Percentiles rank a stretch among this genome's conserved stretches.
Evolutionary conservation across 2,888 invertebrate species (phyloP).

Genomic region (Noctua janthe): DNA sequence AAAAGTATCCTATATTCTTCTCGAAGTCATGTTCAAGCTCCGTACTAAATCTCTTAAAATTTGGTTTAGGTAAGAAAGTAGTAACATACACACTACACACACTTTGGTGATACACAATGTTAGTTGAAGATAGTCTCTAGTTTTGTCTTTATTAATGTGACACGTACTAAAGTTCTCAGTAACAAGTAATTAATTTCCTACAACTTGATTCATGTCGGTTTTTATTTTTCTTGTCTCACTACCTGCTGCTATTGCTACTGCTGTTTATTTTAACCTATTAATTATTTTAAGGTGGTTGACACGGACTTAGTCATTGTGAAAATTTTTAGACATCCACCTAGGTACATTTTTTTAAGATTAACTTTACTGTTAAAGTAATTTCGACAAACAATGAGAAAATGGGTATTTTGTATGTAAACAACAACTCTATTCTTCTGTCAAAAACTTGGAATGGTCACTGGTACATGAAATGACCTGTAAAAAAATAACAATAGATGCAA

Average conservation of each 20-base stretch:
- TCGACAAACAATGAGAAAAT: conserved; percentile 19
- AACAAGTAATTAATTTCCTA: neutral
- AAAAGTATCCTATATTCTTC: neutral
- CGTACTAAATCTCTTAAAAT: neutral
- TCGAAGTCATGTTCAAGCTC: neutral
- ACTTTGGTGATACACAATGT: neutral
- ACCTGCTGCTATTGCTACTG: neutral
- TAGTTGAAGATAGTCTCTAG: neutral
- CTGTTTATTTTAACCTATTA: neutral
- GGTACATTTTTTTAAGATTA: neutral
- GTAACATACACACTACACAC: too few relatives aligned
- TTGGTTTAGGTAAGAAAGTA: too few relatives aligned
- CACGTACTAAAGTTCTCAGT: neutral
- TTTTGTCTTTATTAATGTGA: neutral
- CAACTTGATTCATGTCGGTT: neutral
- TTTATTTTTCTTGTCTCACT: neutral
- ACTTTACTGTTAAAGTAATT: neutral
- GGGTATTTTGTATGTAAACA: conserved; percentile 23
- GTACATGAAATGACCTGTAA: conserved; percentile 14
- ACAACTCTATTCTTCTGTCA: conserved; percentile 49
- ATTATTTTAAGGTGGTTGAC: conserved; percentile 4
- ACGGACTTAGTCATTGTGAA: neutral
- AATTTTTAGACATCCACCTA: neutral
- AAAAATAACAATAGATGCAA: conserved; percentile 25
- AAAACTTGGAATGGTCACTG: conserved; percentile 3